Conservation (phyloP, 2,888 invertebrate genomes). For the Anaspis maculata region DNA sequence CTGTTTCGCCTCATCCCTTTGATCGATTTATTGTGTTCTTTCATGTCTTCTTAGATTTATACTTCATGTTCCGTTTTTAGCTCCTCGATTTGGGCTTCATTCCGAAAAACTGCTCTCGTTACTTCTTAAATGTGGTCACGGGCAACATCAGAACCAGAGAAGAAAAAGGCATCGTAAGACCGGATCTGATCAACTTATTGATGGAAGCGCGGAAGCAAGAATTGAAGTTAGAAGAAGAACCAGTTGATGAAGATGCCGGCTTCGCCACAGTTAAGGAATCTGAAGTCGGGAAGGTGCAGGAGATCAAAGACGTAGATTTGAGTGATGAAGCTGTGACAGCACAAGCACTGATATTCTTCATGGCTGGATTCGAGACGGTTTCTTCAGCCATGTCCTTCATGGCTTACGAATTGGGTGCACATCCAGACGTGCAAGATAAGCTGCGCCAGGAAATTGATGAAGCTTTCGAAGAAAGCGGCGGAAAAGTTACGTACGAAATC, state of each 20-base stretch:
- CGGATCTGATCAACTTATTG: conserved; percentile 50
- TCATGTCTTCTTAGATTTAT: conserved; percentile 38
- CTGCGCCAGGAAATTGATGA: conserved; percentile 41
- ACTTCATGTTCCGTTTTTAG: conserved; percentile 47
- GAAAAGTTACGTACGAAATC: conserved; percentile 38
- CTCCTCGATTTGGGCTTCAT: conserved; percentile 53
- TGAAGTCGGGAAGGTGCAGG: conserved; percentile 1
- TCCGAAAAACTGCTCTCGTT: neutral
- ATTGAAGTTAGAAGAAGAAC: conserved; percentile 7
- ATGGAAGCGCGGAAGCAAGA: conserved; percentile 37
- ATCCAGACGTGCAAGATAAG: conserved; percentile 49
- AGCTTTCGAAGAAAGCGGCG: conserved; percentile 16
- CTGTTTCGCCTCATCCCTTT: conserved; percentile 39
- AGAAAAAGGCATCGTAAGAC: conserved; percentile 34
- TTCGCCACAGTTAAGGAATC: conserved; percentile 21
- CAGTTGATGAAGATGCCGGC: conserved; percentile 10
- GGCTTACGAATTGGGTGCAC: conserved; percentile 48
- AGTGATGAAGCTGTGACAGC: conserved; percentile 4
- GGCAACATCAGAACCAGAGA: neutral
- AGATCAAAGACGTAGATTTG: neutral
- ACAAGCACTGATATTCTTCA: conserved; percentile 18
- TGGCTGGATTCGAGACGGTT: conserved; percentile 44
- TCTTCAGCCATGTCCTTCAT: conserved; percentile 42
- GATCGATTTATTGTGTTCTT: conserved; percentile 43
- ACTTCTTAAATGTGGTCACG: neutral